Evolutionary conservation across 2,888 invertebrate genomes (phyloP).

Genomic region (Galerucella pusilla): DNA sequence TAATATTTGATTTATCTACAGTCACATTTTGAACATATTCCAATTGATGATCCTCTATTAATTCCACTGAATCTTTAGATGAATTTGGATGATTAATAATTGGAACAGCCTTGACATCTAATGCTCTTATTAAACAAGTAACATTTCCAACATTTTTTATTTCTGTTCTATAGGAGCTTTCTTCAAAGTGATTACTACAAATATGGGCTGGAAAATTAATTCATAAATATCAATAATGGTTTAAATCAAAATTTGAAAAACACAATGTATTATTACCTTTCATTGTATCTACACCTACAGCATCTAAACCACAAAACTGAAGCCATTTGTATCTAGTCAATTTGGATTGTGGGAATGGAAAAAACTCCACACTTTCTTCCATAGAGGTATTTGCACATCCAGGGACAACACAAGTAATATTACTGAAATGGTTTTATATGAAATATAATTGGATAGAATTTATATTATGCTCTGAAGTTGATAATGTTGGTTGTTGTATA

Average conservation of each 20-base stretch:
- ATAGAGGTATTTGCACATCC: slow-evolving; percentile 7
- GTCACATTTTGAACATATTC: background rate
- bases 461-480: too few relatives aligned
- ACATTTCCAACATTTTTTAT: background rate
- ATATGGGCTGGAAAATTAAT: slow-evolving; percentile 8
- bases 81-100: slow-evolving; percentile 6
- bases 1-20: background rate
- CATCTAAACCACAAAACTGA: slow-evolving; percentile 15
- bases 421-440: background rate
- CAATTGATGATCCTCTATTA: background rate
- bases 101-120: slow-evolving; percentile 20
- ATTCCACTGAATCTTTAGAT: background rate
- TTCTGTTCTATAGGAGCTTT: slow-evolving; percentile 23
- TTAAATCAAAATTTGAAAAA: background rate
- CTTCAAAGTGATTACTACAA: slow-evolving; percentile 24
- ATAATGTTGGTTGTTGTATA: too few relatives aligned
- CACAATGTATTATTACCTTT: slow-evolving; percentile 7
- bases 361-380: slow-evolving; percentile 6
- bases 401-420: background rate
- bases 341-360: slow-evolving; percentile 19
- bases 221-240: background rate
- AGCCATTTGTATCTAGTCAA: slow-evolving; percentile 8
- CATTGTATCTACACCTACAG: background rate
- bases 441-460: background rate
- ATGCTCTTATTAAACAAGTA: slow-evolving; percentile 17